Evolutionary conservation across 2,113 vertebrate species (phyloP), one percentile per base, ranked within the genome.

Genomic region (Agapornis roseicollis): DNA sequence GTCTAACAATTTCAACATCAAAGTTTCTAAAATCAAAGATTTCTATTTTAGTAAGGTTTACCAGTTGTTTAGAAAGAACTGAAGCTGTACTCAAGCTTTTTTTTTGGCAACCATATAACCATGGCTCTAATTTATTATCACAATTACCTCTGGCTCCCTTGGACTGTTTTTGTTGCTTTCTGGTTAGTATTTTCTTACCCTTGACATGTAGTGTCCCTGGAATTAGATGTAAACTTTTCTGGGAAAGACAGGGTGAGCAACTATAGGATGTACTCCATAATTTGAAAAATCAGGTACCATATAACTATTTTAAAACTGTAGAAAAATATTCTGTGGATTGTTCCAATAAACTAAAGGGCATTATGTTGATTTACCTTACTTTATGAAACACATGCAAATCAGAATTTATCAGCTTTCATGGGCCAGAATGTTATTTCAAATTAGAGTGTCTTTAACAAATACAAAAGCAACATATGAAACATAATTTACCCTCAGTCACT

Each of bases 91-190:
- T 29, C 9, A 49, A 52, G 50, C 0, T 49, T 73, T 12, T 72
- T 13, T 25, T 35, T 46, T 12, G 22, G 37, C 50, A 85, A 42
- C 17, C 19, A 5, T 7, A 25, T 10, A 69, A 63, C 12, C 46
- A 33, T 1, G 9, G 17, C 35, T 56, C 25, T 46, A 0, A 11
- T n/a, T 60, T 56, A 23, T 17, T 19, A 42, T 7, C 4, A 3
- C 15, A 29, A 53, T 42, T 64, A 47, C 24, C 10, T 42, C n/a
- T 52, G 31, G 23, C 50, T 70, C 28, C 50, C 50, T 63, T 35
- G 31, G 27, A 11, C n/a, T 28, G 6, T 2, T 50, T 76, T 24
- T 49, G 11, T 27, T 71, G 27, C 5, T 25, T 88, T 73, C 52
- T 76, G 42, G 29, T 82, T 17, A 23, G 11, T 39, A 71, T 69